These are phyloP conservation scores for Tarsius wallacei DNA, from an alignment of 2,797 vertebrate species.

Conservation along the genomic window DNA sequence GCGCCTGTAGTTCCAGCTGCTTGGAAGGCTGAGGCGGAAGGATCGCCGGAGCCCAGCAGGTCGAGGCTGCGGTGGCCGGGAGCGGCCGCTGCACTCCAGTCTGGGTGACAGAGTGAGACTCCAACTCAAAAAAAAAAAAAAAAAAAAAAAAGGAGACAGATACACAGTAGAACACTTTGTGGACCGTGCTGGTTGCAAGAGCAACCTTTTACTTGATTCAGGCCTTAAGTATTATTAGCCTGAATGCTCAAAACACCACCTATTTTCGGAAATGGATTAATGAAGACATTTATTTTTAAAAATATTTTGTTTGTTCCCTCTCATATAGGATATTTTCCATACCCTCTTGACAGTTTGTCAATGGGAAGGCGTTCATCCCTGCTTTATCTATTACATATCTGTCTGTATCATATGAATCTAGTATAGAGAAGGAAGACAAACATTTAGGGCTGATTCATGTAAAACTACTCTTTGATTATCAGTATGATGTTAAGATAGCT, in stretches of 20 bases:
- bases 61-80: too few relatives aligned
- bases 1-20: too few relatives aligned
- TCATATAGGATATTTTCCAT: not conserved
- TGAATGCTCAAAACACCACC: not conserved
- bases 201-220: not conserved
- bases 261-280: not conserved
- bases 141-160: not conserved
- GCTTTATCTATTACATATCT: not conserved
- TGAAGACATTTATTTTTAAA: not conserved
- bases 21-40: too few relatives aligned
- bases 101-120: too few relatives aligned
- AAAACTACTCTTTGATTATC: not conserved
- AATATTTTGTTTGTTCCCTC: not conserved
- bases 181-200: fast-evolving
- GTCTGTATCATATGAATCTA: not conserved
- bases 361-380: not conserved
- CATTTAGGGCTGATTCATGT: not conserved
- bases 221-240: too few relatives aligned
- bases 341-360: not conserved
- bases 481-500: not conserved
- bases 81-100: too few relatives aligned
- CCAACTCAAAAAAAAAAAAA: too few relatives aligned
- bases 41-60: too few relatives aligned
- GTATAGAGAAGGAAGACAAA: not conserved
- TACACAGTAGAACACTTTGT: not conserved